A percentile compares a stretch with the other conserved stretches of the same genome.
These are phyloP conservation scores for Vanessa tameamea DNA, from an alignment of 1,140 invertebrate species.

Conservation along the genomic window DNA sequence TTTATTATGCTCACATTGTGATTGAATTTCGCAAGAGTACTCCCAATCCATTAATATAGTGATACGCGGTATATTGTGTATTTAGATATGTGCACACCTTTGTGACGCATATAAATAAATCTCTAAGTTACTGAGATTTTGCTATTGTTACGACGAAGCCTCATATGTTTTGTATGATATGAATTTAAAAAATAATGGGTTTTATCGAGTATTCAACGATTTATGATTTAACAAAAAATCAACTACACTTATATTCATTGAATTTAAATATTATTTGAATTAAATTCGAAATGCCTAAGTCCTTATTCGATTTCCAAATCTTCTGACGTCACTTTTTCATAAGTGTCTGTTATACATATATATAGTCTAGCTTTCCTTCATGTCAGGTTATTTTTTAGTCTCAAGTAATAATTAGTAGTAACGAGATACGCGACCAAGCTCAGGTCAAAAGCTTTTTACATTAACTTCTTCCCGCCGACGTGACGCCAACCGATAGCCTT, in stretches of 20 bases:
- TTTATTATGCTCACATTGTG: constrained; percentile 41
- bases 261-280: no score
- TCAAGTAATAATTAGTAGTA: not conserved
- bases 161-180: no score
- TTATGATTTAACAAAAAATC: no score
- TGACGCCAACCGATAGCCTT: not conserved
- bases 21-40: constrained; percentile 34
- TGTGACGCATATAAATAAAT: constrained; percentile 12
- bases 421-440: not conserved
- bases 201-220: no score
- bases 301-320: no score
- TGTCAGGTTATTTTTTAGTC: no score
- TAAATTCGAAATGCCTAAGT: no score
- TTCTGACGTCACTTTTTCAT: no score
- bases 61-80: constrained; percentile 10
- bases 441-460: not conserved
- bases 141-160: not conserved
- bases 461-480: constrained; percentile 3
- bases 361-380: no score
- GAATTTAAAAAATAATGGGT: no score
- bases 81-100: not conserved
- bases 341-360: no score
- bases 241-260: no score
- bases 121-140: not conserved
- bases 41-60: constrained; percentile 35